These are phyloP conservation scores for Micromussa lordhowensis DNA, from an alignment of 92 coral and sea anemone genomes.

Conservation along the genomic window DNA sequence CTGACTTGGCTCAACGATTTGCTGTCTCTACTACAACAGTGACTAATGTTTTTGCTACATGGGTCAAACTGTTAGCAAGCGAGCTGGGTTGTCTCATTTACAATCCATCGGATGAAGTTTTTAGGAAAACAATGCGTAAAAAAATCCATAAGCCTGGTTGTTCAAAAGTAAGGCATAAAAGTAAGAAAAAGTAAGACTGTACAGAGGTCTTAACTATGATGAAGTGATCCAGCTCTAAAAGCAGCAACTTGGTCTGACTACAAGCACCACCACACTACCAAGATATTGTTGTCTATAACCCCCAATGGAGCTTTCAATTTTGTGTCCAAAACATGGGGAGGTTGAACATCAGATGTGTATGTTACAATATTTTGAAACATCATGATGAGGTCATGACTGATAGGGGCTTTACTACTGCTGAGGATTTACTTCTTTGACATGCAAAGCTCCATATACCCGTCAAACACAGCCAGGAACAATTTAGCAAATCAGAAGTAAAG, in stretches of 20 bases:
- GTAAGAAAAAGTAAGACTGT: too few relatives aligned
- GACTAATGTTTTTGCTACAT: slow-evolving; percentile 49
- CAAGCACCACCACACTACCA: slow-evolving; percentile 60
- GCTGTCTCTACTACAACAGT: slow-evolving; percentile 40
- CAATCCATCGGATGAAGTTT: slow-evolving; percentile 57
- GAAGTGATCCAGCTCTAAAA: too few relatives aligned
- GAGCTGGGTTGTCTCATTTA: slow-evolving; percentile 57
- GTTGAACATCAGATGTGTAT: slow-evolving; percentile 52
- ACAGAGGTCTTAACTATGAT: too few relatives aligned
- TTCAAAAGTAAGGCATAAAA: slow-evolving; percentile 39
- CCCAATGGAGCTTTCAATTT: slow-evolving; percentile 70
- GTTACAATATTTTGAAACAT: slow-evolving; percentile 46
- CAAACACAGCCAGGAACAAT: too few relatives aligned
- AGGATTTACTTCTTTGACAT: too few relatives aligned
- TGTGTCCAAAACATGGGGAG: slow-evolving; percentile 61
- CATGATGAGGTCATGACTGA: slow-evolving; percentile 65
- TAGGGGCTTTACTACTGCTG: slow-evolving; percentile 59
- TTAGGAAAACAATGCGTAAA: slow-evolving; percentile 55
- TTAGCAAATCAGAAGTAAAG: slow-evolving; percentile 28
- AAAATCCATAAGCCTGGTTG: slow-evolving; percentile 60
- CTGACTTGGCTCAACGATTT: slow-evolving; percentile 67
- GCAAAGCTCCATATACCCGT: too few relatives aligned
- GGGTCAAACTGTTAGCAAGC: slow-evolving; percentile 56
- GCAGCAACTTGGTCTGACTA: not conserved
- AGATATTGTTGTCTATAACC: slow-evolving; percentile 55